Conservation (phyloP, 2,113 vertebrate species). For the Apteryx owenii region DNA sequence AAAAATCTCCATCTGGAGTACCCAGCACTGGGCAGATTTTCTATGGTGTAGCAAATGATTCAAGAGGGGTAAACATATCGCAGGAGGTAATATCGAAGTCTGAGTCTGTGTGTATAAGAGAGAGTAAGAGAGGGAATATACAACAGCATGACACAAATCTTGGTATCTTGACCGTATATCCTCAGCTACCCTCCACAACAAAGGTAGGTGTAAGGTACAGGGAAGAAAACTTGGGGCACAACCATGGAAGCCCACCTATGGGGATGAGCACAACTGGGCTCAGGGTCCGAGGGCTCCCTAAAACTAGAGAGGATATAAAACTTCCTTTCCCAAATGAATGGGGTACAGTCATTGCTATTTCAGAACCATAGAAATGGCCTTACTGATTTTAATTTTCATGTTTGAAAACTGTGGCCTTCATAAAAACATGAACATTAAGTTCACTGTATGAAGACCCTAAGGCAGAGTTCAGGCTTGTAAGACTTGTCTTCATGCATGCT, state of each 20-base stretch:
- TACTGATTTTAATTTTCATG: not conserved
- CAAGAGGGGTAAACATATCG: not conserved
- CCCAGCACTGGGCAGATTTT: not conserved
- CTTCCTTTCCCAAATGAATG: not conserved
- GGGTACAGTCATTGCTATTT: not conserved
- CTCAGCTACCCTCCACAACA: not conserved
- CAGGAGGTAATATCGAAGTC: not conserved
- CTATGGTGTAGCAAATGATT: not conserved
- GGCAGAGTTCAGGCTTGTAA: not conserved
- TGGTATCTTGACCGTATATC: too few relatives aligned
- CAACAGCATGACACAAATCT: not conserved
- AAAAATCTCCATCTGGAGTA: not conserved
- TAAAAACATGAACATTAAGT: not conserved
- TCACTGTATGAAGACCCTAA: not conserved
- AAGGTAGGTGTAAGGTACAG: not conserved
- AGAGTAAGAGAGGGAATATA: not conserved
- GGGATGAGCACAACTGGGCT: not conserved
- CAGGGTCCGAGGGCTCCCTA: not conserved
- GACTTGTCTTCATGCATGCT: not conserved
- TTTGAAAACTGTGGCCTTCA: not conserved
- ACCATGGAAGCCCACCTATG: not conserved
- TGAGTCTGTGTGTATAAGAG: not conserved
- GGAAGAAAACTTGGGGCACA: not conserved
- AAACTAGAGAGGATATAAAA: not conserved
- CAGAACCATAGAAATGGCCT: not conserved